Evolutionary conservation across 2,113 vertebrate genomes (phyloP), one percentile per base, ranked within the genome.

Genomic region (Calonectris borealis): DNA sequence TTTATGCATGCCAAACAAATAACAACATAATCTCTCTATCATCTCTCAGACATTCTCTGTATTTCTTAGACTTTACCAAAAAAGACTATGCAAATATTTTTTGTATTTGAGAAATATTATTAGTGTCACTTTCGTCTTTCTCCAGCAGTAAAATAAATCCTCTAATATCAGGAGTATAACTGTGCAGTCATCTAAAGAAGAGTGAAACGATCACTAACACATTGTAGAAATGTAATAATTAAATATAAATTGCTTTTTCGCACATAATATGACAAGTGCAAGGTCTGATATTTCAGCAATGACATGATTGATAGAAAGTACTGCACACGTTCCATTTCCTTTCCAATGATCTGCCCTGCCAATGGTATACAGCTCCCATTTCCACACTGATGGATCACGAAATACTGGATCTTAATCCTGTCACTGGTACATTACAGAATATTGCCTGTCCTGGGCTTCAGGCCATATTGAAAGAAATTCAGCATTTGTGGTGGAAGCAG

Each of bases 191-290:
- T 66, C 51, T 83, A 65, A 86, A 73, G 75, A 64, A 88, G 70
- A 88, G 80, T 61, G 49, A 96, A 94, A 83, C 0, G 1, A 88
- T 66, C 60, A 70, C 44, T 91, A 86, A 66, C 68, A 85, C 51
- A 64, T 55, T 86, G 69, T 76, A 86, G 61, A 86, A 95, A 86
- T 34, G 66, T 26, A 86, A 86, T 86, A 83, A 93, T 83, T 86
- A 86, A 65, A 61, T 52, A 80, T 27, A 93, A 91, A 93, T 95
- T 95, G 71, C 19, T 83, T 86, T 96, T 91, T 89, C 80, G 83
- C 66, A 66, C 46, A 86, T 80, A 93, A 81, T 58, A 89, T 48
- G 34, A 81, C 55, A 91, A 79, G 57, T 55, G 40, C 42, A 91
- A 88, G 51, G 55, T 57, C 76, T 86, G 57, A 61, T 86, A 86